Conservation (phyloP, 2,113 vertebrate species). For the Tretioscincus oriximinensis region DNA sequence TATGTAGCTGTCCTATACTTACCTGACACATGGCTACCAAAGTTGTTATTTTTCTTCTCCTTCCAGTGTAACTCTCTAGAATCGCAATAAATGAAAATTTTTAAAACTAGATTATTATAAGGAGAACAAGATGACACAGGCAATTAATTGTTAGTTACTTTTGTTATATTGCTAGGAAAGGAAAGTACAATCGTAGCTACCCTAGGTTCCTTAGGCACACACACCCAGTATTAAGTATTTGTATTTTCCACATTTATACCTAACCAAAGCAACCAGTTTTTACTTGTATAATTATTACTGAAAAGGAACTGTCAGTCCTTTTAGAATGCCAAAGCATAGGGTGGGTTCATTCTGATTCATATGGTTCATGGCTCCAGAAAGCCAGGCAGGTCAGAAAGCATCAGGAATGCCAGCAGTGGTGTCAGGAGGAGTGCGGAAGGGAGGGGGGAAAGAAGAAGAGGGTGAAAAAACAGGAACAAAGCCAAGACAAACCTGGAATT, state of each 20-base stretch:
- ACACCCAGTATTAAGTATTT: slow-evolving; percentile 50
- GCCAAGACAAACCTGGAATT: background rate
- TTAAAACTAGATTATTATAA: slow-evolving; percentile 13
- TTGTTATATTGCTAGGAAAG: slow-evolving; percentile 65
- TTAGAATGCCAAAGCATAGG: slow-evolving; percentile 59
- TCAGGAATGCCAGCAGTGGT: slow-evolving; percentile 61
- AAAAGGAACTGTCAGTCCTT: slow-evolving; percentile 59
- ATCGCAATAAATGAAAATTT: slow-evolving; percentile 37
- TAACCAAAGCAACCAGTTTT: slow-evolving; percentile 66
- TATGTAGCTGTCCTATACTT: background rate
- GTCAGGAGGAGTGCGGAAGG: background rate
- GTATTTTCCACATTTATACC: slow-evolving; percentile 60
- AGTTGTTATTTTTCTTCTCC: background rate
- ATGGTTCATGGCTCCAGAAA: slow-evolving; percentile 65
- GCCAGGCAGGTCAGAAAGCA: slow-evolving; percentile 57
- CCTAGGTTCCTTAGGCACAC: slow-evolving; percentile 65
- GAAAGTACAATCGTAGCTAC: slow-evolving; percentile 61
- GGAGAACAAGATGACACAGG: slow-evolving; percentile 50
- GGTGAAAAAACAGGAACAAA: slow-evolving; percentile 31
- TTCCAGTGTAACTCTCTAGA: slow-evolving; percentile 2
- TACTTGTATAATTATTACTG: slow-evolving; percentile 64
- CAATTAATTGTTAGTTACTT: slow-evolving; percentile 60
- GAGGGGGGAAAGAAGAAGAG: slow-evolving; percentile 18
- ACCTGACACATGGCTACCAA: background rate
- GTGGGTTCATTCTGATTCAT: slow-evolving; percentile 65